Evolutionary conservation across 2,888 invertebrate genomes (phyloP).

Genomic region (Choristoneura rosaceana): DNA sequence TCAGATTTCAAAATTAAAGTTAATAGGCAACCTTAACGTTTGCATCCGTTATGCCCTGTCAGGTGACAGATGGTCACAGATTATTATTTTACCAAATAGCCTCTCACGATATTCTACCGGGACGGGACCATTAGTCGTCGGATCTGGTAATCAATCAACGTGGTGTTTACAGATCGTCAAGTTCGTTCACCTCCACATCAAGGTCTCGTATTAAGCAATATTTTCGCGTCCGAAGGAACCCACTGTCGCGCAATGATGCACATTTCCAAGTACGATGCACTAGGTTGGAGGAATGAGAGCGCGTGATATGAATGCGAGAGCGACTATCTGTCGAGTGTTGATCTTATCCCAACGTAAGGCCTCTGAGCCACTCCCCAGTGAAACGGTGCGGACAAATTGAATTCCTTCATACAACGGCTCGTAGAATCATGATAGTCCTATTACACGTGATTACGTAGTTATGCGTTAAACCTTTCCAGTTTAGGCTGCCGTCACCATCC

Average conservation of each 20-base stretch:
- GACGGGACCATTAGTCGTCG: constrained; percentile 55
- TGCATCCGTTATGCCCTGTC: constrained; percentile 44
- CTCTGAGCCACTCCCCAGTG: constrained; percentile 66
- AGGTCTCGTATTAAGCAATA: constrained; percentile 69
- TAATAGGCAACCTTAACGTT: constrained; percentile 42
- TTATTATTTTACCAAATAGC: constrained; percentile 56
- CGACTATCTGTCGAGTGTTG: constrained; percentile 66
- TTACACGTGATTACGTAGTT: constrained; percentile 49
- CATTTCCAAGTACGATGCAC: constrained; percentile 79
- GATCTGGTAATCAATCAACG: constrained; percentile 70
- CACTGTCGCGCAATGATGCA: constrained; percentile 73
- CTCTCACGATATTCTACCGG: constrained; percentile 53
- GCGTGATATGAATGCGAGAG: constrained; percentile 78
- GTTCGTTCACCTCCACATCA: constrained; percentile 77
- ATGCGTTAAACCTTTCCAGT: constrained; percentile 44
- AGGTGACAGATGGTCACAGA: constrained; percentile 55
- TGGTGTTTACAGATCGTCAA: constrained; percentile 64
- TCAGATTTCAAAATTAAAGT: constrained; percentile 41
- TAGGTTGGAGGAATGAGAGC: constrained; percentile 77
- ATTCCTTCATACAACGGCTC: constrained; percentile 59
- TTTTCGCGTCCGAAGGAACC: constrained; percentile 68
- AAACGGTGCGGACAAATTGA: constrained; percentile 71
- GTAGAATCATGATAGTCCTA: background rate
- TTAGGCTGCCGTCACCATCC: background rate
- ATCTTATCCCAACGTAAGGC: constrained; percentile 70